Percentiles rank a stretch among this genome's conserved stretches.
These are phyloP conservation scores for Phodopus roborovskii DNA, from an alignment of 2,113 vertebrate genomes.

Conservation along the genomic window DNA sequence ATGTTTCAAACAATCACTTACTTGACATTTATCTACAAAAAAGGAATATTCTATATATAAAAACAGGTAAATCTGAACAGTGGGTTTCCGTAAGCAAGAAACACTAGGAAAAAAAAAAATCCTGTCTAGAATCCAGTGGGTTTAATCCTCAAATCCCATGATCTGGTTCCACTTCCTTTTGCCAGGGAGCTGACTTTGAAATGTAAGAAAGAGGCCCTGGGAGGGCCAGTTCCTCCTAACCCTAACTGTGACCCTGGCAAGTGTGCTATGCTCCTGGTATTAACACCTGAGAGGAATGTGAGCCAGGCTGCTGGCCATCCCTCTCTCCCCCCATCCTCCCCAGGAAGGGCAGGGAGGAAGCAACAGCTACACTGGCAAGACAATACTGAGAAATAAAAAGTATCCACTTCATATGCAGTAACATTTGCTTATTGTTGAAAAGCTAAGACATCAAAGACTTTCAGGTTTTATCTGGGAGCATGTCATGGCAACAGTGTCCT, in stretches of 20 bases:
- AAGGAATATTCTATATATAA: not conserved
- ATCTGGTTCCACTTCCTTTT: slow-evolving; percentile 62
- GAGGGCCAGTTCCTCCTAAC: slow-evolving; percentile 47
- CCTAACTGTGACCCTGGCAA: slow-evolving; percentile 61
- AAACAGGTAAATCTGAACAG: slow-evolving; percentile 24
- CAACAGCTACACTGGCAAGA: slow-evolving; percentile 62
- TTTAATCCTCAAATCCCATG: slow-evolving; percentile 68
- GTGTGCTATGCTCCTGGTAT: slow-evolving; percentile 27
- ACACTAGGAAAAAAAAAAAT: not conserved
- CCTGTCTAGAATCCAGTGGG: slow-evolving; percentile 46
- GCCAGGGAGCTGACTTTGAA: slow-evolving; percentile 73
- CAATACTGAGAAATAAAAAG: not conserved
- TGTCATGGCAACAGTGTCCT: not conserved
- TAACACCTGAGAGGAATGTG: slow-evolving; percentile 66
- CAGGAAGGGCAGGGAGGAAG: slow-evolving; percentile 63
- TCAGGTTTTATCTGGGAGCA: not conserved
- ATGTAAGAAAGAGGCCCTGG: slow-evolving; percentile 72
- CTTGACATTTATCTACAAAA: slow-evolving; percentile 32
- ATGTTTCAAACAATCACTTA: slow-evolving; percentile 32
- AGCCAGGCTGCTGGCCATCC: not conserved
- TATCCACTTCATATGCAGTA: not conserved
- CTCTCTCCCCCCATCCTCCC: not conserved
- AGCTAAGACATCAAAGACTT: not conserved
- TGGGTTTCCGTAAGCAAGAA: slow-evolving; percentile 42
- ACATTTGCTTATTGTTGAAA: not conserved